These are phyloP conservation scores for Geotrypetes seraphini DNA, from an alignment of 2,797 vertebrate species.

Conservation along the genomic window DNA sequence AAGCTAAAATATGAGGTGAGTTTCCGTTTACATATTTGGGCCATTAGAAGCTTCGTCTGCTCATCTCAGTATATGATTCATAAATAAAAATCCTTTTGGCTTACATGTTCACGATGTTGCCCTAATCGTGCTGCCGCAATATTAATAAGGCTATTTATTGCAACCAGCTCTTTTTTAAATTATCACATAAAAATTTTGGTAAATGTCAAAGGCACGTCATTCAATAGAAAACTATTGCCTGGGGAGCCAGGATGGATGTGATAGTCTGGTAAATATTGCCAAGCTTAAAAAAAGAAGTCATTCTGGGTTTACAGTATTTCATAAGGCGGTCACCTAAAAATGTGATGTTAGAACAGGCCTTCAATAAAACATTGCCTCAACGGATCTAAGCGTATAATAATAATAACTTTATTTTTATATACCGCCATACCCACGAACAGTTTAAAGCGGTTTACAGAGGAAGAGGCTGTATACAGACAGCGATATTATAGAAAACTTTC, in stretches of 20 bases:
- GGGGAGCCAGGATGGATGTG: not conserved
- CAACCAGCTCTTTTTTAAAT: conserved; percentile 39
- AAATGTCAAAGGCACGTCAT: conserved; percentile 53
- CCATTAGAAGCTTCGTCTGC: not conserved
- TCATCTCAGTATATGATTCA: not conserved
- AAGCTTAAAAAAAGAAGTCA: not conserved
- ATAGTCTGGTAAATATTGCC: conserved; percentile 7
- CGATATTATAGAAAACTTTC: no score
- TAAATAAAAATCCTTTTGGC: conserved; percentile 26
- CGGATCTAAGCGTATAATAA: no score
- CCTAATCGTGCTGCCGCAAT: conserved; percentile 29
- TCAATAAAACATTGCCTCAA: no score
- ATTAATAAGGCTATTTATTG: conserved; percentile 42
- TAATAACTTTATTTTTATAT: no score
- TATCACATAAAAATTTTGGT: conserved; percentile 45
- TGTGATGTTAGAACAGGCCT: no score
- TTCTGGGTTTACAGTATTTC: not conserved
- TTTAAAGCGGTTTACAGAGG: no score
- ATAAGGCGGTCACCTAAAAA: not conserved
- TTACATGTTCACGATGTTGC: conserved; percentile 6
- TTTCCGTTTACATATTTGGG: conserved; percentile 5
- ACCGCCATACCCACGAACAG: no score
- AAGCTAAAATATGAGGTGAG: not conserved
- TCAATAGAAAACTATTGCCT: conserved; percentile 39
- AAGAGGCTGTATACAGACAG: no score